phyloP scores from a whole-genome alignment of 2,888 invertebrate genomes.

The Leucophora obtusa region DNA sequence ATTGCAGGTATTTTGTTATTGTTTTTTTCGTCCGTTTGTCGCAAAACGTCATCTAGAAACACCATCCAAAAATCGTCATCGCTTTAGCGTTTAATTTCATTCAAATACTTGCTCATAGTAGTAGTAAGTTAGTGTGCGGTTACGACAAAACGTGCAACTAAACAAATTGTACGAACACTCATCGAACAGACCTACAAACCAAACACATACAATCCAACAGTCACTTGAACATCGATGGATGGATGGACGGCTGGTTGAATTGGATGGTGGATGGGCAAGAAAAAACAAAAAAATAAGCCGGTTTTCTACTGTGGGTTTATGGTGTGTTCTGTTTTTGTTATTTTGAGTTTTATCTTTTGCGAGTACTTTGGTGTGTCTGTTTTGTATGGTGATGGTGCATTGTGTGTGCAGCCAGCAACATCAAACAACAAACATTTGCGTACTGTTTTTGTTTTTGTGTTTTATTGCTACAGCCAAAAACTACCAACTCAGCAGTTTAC shows the following conservation, averaged over 20 bases:
- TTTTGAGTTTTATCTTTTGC: slow-evolving; percentile 6
- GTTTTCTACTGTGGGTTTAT: slow-evolving; percentile 39
- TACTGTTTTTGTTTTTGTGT: background rate
- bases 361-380: background rate
- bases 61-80: background rate
- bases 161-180: slow-evolving; percentile 42
- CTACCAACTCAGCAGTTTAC: slow-evolving; percentile 57
- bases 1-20: no score
- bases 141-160: slow-evolving; percentile 51
- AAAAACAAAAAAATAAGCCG: slow-evolving; percentile 42
- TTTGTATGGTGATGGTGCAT: background rate
- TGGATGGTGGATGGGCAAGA: background rate
- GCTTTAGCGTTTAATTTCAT: slow-evolving; percentile 36
- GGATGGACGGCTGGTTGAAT: slow-evolving; percentile 3
- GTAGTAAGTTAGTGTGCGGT: slow-evolving; percentile 25
- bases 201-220: background rate
- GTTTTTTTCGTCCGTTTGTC: no score
- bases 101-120: background rate
- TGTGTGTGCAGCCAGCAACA: slow-evolving; percentile 43
- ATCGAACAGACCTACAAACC: background rate
- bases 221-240: background rate
- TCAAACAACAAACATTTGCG: slow-evolving; percentile 16
- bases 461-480: slow-evolving; percentile 28
- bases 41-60: no score
- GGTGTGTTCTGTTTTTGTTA: slow-evolving; percentile 3